These are phyloP conservation scores for Delia radicum DNA, from an alignment of 1,140 invertebrate species.

Conservation along the genomic window DNA sequence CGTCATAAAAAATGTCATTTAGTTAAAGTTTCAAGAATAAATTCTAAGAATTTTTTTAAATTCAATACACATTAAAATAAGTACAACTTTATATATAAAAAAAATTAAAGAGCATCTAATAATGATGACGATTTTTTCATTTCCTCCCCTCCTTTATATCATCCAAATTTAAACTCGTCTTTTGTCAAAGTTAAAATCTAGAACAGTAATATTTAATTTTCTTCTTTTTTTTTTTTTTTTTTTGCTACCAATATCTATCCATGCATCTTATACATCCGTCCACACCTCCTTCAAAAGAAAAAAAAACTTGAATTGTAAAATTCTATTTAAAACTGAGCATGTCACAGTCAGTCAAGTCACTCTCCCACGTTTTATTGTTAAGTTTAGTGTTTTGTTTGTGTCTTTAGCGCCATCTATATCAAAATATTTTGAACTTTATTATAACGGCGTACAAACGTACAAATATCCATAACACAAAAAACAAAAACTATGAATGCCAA, in stretches of 20 bases:
- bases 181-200: background rate
- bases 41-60: background rate
- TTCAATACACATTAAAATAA: too few relatives aligned
- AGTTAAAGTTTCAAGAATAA: background rate
- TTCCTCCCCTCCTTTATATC: background rate
- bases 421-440: constrained; percentile 28
- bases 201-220: constrained; percentile 2
- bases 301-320: background rate
- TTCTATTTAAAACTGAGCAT: constrained; percentile 10
- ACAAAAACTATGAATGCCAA: background rate
- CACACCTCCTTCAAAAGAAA: background rate
- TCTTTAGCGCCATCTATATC: constrained; percentile 25
- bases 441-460: background rate
- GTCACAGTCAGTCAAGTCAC: too few relatives aligned
- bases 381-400: background rate
- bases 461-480: background rate
- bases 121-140: background rate
- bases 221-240: background rate
- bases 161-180: background rate
- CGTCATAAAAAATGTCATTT: too few relatives aligned
- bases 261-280: background rate
- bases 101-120: constrained; percentile 5
- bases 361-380: constrained; percentile 12
- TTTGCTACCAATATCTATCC: background rate
- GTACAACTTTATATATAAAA: background rate